Evolutionary conservation across 1,140 invertebrate species (phyloP).

Genomic region (Campoletis sonorensis): DNA sequence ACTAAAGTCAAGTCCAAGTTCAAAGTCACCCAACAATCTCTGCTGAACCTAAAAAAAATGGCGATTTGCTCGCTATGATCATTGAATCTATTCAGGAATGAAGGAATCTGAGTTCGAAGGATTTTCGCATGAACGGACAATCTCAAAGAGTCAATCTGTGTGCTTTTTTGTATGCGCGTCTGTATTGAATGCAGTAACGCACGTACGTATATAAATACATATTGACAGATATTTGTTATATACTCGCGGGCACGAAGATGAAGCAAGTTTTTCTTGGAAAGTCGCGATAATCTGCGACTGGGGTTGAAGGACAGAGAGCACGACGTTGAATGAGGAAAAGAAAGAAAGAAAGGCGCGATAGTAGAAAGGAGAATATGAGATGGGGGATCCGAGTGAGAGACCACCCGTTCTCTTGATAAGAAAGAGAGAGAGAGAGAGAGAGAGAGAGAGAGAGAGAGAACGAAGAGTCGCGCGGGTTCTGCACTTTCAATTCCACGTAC

Average conservation of each 20-base stretch:
- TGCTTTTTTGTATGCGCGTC: neutral
- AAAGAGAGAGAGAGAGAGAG: conserved; percentile 21
- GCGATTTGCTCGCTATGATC: neutral
- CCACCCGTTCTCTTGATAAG: conserved; percentile 37
- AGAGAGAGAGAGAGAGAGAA: neutral
- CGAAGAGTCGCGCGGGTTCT: neutral
- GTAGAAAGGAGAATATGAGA: conserved; percentile 35
- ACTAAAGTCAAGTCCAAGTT: too few species aligned
- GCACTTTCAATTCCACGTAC: conserved; percentile 47
- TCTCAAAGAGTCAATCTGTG: conserved; percentile 23
- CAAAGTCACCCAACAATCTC: neutral
- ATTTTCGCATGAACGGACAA: conserved; percentile 29
- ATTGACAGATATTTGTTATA: neutral
- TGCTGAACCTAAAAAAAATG: neutral
- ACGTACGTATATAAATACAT: neutral
- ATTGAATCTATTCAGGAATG: neutral
- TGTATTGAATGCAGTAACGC: neutral
- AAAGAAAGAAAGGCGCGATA: neutral
- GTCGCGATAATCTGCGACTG: conserved; percentile 36
- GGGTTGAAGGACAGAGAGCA: conserved; percentile 10
- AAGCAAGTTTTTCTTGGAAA: conserved; percentile 37
- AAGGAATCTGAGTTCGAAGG: conserved; percentile 6
- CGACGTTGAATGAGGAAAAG: conserved; percentile 12
- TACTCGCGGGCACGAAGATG: neutral
- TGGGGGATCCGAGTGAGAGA: conserved; percentile 33